phyloP scores from a whole-genome alignment of 2,888 invertebrate genomes.

The Kuschelorhynchus macadamiae region DNA sequence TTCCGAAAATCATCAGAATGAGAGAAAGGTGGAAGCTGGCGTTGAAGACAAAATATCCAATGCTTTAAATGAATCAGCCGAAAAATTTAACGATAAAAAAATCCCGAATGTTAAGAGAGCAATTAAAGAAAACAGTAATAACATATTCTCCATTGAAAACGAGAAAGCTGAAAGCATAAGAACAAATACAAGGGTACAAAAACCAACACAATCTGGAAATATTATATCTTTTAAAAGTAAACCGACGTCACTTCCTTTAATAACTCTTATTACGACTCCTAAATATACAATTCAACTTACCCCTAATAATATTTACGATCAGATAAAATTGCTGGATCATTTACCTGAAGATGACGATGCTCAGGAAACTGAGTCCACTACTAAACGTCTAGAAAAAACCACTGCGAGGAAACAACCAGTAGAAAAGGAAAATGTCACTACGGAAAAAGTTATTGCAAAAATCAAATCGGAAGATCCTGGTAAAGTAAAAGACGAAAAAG shows the following conservation, averaged over 20 bases:
- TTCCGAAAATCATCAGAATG: conserved; percentile 11
- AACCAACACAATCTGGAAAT: not conserved
- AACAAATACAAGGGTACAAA: not conserved
- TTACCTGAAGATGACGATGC: conserved; percentile 50
- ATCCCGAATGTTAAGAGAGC: not conserved
- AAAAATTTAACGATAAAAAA: not conserved
- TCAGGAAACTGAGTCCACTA: conserved; percentile 9
- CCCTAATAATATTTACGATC: conserved; percentile 63
- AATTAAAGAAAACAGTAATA: not conserved
- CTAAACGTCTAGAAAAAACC: conserved; percentile 8
- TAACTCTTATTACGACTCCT: conserved; percentile 60
- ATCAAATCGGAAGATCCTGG: not conserved
- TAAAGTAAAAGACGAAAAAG: conserved; percentile 7
- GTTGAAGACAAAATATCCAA: conserved; percentile 18
- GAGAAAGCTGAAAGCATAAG: conserved; percentile 33
- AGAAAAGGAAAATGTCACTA: conserved; percentile 9
- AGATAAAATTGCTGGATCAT: conserved; percentile 59
- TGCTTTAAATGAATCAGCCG: not conserved
- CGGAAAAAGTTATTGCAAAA: conserved; percentile 6
- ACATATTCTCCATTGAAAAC: not conserved
- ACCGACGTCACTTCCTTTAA: conserved; percentile 35
- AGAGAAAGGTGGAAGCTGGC: conserved; percentile 15
- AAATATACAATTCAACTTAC: conserved; percentile 59
- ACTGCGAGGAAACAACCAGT: conserved; percentile 6
- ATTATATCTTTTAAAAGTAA: not conserved